Evolutionary conservation across 2,797 vertebrate species (phyloP).

Genomic region (Heterohyrax brucei): DNA sequence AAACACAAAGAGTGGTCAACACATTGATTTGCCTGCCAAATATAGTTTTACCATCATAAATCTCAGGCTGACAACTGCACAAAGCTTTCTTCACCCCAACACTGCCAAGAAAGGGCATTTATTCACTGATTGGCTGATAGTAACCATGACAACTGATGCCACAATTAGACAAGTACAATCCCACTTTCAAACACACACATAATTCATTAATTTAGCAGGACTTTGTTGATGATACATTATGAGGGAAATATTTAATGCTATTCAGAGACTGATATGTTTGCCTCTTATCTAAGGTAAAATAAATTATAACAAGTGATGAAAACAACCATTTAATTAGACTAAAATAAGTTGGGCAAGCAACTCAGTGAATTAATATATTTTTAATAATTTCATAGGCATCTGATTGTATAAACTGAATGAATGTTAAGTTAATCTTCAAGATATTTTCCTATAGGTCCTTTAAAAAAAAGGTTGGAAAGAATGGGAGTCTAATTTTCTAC

Average conservation of each 20-base stretch:
- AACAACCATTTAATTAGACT: slow-evolving; percentile 90
- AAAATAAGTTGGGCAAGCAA: slow-evolving; percentile 86
- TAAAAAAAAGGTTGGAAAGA: slow-evolving; percentile 42
- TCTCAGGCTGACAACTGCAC: slow-evolving; percentile 96
- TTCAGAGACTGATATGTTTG: slow-evolving; percentile 91
- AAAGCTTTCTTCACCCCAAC: slow-evolving; percentile 95
- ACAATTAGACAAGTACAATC: slow-evolving; percentile 98
- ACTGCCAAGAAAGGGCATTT: slow-evolving; percentile 96
- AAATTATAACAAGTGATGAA: slow-evolving; percentile 90
- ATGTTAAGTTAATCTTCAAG: slow-evolving; percentile 66
- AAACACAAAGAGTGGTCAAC: slow-evolving; percentile 93
- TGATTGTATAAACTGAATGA: slow-evolving; percentile 70
- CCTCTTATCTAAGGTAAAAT: slow-evolving; percentile 91
- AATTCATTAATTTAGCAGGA: slow-evolving; percentile 96
- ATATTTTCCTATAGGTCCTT: slow-evolving; percentile 63
- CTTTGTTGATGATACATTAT: slow-evolving; percentile 92
- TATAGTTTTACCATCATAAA: slow-evolving; percentile 97
- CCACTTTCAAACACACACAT: slow-evolving; percentile 94
- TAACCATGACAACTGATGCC: slow-evolving; percentile 97
- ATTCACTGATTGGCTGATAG: slow-evolving; percentile 96
- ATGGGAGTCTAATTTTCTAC: slow-evolving; percentile 57
- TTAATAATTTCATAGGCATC: slow-evolving; percentile 86
- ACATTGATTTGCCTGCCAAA: slow-evolving; percentile 96
- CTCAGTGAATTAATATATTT: slow-evolving; percentile 84
- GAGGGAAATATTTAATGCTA: slow-evolving; percentile 92